phyloP scores from a whole-genome alignment of 2,113 vertebrate genomes.

The Amblyopsis rosae region DNA sequence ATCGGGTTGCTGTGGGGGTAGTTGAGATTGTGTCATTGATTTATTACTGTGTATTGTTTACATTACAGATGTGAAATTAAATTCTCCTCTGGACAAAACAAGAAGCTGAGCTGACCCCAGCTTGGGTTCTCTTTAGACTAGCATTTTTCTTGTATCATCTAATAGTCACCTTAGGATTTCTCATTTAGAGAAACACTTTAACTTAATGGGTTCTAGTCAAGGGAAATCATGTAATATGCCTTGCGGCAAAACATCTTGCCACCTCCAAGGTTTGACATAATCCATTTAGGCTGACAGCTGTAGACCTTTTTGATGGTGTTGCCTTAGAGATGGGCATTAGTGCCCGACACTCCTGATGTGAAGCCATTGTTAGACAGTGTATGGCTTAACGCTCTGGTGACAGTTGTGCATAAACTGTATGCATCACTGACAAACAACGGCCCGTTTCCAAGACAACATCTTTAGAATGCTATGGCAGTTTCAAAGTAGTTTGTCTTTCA shows the following conservation, averaged over 20 bases:
- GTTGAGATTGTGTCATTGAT: not conserved
- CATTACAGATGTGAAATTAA: slow-evolving; percentile 1
- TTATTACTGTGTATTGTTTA: not conserved
- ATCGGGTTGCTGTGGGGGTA: slow-evolving; percentile 1
- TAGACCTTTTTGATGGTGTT: slow-evolving; percentile 65
- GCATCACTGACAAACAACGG: slow-evolving; percentile 19
- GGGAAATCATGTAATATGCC: too few relatives aligned
- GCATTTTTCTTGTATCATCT: not conserved
- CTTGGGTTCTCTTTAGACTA: too few relatives aligned
- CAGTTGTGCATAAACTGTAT: slow-evolving; percentile 21
- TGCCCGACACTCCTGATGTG: slow-evolving; percentile 39
- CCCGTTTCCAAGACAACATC: slow-evolving; percentile 44
- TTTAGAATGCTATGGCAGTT: slow-evolving; percentile 27
- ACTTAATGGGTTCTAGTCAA: too few relatives aligned
- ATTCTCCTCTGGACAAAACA: too few relatives aligned
- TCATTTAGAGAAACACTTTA: not conserved
- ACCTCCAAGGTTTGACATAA: not conserved
- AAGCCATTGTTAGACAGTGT: slow-evolving; percentile 54
- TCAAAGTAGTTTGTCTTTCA: slow-evolving; percentile 8
- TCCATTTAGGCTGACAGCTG: slow-evolving; percentile 37
- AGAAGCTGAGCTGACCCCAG: too few relatives aligned
- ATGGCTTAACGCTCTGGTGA: slow-evolving; percentile 23
- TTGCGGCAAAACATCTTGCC: too few relatives aligned
- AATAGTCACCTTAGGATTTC: not conserved
- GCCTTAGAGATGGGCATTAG: slow-evolving; percentile 43